Percentiles rank a stretch among this genome's conserved stretches.
These are phyloP conservation scores for Delia radicum DNA, from an alignment of 1,140 invertebrate genomes.

Conservation along the genomic window DNA sequence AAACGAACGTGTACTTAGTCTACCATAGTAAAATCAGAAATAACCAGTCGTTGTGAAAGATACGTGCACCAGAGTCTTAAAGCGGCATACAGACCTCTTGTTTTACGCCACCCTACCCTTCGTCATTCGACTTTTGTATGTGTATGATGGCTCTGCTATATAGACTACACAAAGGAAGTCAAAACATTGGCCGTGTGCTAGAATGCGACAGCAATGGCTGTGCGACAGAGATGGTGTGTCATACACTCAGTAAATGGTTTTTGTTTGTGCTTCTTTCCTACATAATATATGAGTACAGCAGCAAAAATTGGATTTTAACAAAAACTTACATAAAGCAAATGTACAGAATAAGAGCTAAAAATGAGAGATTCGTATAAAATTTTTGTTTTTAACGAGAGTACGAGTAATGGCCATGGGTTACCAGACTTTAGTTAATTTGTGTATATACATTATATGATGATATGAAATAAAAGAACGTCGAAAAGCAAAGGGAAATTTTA, in stretches of 20 bases:
- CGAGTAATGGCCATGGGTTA: neutral
- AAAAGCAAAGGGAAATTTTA: no score
- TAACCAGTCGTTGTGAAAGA: constrained; percentile 36
- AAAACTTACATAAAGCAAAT: constrained; percentile 21
- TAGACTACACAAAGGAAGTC: constrained; percentile 13
- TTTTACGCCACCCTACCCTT: neutral
- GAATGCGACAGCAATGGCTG: neutral
- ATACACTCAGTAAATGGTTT: constrained; percentile 7
- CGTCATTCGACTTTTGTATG: neutral
- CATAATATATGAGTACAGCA: constrained; percentile 16
- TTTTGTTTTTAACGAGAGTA: neutral
- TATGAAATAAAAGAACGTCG: no score
- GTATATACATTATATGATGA: no score
- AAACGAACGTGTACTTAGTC: constrained; percentile 47
- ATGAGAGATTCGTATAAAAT: constrained; percentile 4
- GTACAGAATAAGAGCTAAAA: constrained; percentile 4
- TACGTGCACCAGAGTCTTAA: constrained; percentile 22
- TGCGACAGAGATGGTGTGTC: neutral
- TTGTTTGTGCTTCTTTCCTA: constrained; percentile 17
- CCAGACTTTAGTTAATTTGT: neutral
- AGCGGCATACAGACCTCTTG: constrained; percentile 14
- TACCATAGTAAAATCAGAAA: constrained; percentile 53
- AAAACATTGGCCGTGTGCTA: neutral
- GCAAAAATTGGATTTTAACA: constrained; percentile 1
- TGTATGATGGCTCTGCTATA: neutral